Conservation (phyloP, 53 echinoderm and acorn worm species). For the Glandiceps talaboti region DNA sequence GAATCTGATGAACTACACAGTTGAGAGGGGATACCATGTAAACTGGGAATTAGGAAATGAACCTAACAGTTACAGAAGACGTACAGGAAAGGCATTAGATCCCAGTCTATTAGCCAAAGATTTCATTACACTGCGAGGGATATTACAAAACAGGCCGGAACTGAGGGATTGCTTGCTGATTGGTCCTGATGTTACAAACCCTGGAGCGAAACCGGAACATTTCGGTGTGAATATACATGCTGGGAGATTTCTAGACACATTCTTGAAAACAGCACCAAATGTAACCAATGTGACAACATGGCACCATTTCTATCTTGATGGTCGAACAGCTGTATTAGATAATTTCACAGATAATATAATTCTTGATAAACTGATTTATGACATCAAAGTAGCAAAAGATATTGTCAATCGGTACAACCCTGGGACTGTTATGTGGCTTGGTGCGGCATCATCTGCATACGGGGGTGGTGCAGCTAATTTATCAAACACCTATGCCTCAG, state of each 20-base stretch:
- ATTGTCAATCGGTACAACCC: slow-evolving; percentile 25
- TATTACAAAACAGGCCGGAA: slow-evolving; percentile 5
- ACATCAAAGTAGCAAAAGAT: slow-evolving; percentile 17
- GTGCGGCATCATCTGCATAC: slow-evolving; percentile 35
- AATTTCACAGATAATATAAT: slow-evolving; percentile 25
- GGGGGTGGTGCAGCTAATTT: slow-evolving; percentile 32
- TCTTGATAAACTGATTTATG: slow-evolving; percentile 12
- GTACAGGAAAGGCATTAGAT: background rate
- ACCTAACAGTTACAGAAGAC: background rate
- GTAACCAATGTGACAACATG: slow-evolving; percentile 30
- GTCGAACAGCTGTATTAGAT: slow-evolving; percentile 11
- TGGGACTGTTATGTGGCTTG: slow-evolving; percentile 27
- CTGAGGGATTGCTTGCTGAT: slow-evolving; percentile 5
- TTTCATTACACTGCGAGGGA: slow-evolving; percentile 8
- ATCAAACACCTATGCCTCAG: slow-evolving; percentile 22
- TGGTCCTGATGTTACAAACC: slow-evolving; percentile 21
- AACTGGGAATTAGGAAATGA: slow-evolving; percentile 39
- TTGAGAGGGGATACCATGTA: slow-evolving; percentile 18
- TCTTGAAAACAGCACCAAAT: slow-evolving; percentile 23
- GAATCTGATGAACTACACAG: slow-evolving; percentile 23
- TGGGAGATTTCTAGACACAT: slow-evolving; percentile 8
- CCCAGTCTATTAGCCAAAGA: slow-evolving; percentile 16
- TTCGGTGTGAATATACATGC: background rate
- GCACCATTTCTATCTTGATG: slow-evolving; percentile 18
- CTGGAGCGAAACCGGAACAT: background rate